phyloP scores from a whole-genome alignment of 2,888 invertebrate genomes.

The Drosophila crucigera region DNA sequence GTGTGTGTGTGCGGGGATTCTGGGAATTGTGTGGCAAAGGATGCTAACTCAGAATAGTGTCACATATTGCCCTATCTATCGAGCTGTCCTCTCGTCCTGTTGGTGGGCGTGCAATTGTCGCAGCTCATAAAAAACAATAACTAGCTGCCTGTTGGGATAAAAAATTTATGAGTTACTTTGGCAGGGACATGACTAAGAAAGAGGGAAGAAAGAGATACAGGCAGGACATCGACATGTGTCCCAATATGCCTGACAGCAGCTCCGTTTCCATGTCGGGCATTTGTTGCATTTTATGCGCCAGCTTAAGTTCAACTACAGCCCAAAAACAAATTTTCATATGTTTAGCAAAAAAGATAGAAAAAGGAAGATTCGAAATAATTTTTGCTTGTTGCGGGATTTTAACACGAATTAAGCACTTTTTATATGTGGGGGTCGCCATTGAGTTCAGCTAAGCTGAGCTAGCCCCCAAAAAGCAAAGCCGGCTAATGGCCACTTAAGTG shows the following conservation, averaged over 20 bases:
- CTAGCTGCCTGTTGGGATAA: constrained; percentile 61
- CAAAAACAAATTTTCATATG: constrained; percentile 69
- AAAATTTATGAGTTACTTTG: constrained; percentile 75
- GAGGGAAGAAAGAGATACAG: not conserved
- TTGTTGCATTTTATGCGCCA: constrained; percentile 65
- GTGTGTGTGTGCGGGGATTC: constrained; percentile 30
- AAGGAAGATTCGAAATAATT: constrained; percentile 66
- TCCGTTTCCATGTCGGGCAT: constrained; percentile 23
- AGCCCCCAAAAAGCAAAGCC: constrained; percentile 46
- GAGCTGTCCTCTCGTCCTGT: not conserved
- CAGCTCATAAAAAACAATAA: constrained; percentile 81
- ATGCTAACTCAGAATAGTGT: constrained; percentile 58
- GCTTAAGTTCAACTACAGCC: constrained; percentile 52
- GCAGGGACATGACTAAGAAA: constrained; percentile 1
- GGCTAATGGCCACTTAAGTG: constrained; percentile 74
- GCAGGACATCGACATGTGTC: constrained; percentile 70
- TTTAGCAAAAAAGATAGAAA: constrained; percentile 20
- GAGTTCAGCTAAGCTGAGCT: constrained; percentile 38
- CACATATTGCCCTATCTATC: constrained; percentile 49
- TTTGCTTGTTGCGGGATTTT: constrained; percentile 33
- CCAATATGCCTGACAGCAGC: constrained; percentile 63
- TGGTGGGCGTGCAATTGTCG: constrained; percentile 66
- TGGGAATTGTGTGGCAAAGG: constrained; percentile 53
- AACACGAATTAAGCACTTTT: constrained; percentile 70
- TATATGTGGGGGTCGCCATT: constrained; percentile 42